phyloP scores from a whole-genome alignment of 2,113 vertebrate species.

The Ovis aries region DNA sequence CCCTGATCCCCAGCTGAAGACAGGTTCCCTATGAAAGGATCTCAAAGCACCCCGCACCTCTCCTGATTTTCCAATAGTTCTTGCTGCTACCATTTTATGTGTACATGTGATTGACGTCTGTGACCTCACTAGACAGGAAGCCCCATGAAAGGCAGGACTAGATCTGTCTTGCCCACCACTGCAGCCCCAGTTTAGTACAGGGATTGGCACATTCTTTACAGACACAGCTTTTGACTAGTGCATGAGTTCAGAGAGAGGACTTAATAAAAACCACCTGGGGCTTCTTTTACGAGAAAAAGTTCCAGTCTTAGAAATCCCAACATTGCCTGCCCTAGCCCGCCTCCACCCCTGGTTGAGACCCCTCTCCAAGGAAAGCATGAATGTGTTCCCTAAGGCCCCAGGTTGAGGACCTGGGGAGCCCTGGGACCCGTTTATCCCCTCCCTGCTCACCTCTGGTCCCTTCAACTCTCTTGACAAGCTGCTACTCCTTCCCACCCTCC shows the following conservation, averaged over 20 bases:
- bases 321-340: background rate
- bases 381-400: background rate
- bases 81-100: background rate
- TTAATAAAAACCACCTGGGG: background rate
- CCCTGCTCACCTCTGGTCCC: background rate
- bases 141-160: background rate
- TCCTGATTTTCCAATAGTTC: background rate
- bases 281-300: background rate
- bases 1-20: background rate
- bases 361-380: background rate
- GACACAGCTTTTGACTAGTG: background rate
- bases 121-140: background rate
- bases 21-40: background rate
- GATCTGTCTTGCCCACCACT: background rate
- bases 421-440: background rate
- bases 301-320: background rate
- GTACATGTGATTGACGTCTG: background rate
- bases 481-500: background rate
- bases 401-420: background rate
- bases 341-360: background rate
- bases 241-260: background rate
- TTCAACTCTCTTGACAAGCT: background rate
- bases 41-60: background rate
- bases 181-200: background rate
- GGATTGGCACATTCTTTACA: background rate